Evolutionary conservation across 2,113 vertebrate species (phyloP).

Genomic region (Eclectus roratus): DNA sequence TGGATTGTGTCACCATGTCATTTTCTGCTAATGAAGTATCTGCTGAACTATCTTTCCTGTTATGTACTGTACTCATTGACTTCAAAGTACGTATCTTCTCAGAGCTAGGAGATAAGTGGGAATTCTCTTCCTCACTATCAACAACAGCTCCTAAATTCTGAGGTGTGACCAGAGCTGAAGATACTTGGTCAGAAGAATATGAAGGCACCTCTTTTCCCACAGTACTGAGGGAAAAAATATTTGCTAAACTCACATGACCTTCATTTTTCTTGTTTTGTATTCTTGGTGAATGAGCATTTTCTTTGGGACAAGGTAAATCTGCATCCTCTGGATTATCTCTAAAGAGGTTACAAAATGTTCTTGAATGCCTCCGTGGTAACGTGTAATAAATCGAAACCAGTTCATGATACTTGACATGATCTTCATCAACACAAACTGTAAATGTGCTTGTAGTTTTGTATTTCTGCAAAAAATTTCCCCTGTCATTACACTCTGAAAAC

Average conservation of each 20-base stretch:
- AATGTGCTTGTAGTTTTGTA: conserved; percentile 77
- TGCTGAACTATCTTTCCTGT: neutral
- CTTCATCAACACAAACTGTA: conserved; percentile 76
- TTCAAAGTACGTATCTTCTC: neutral
- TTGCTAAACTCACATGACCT: neutral
- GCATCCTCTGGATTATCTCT: conserved; percentile 55
- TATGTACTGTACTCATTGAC: neutral
- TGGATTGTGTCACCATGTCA: neutral
- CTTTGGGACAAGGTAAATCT: conserved; percentile 5
- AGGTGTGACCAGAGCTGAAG: neutral
- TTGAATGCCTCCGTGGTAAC: conserved; percentile 72
- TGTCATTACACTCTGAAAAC: conserved; percentile 20
- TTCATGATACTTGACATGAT: conserved; percentile 76
- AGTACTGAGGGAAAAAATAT: neutral
- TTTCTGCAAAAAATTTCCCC: conserved; percentile 63
- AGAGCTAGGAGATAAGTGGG: neutral
- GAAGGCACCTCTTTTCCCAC: conserved; percentile 11
- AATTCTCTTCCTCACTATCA: neutral
- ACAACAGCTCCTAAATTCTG: neutral
- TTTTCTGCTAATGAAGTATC: neutral
- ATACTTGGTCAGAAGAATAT: neutral
- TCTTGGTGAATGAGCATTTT: conserved; percentile 2
- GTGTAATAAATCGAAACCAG: conserved; percentile 80
- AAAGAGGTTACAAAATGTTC: conserved; percentile 64
- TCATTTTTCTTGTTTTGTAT: conserved; percentile 3